phyloP scores from a whole-genome alignment of 2,797 vertebrate species.

The Poeciliopsis turneri region DNA sequence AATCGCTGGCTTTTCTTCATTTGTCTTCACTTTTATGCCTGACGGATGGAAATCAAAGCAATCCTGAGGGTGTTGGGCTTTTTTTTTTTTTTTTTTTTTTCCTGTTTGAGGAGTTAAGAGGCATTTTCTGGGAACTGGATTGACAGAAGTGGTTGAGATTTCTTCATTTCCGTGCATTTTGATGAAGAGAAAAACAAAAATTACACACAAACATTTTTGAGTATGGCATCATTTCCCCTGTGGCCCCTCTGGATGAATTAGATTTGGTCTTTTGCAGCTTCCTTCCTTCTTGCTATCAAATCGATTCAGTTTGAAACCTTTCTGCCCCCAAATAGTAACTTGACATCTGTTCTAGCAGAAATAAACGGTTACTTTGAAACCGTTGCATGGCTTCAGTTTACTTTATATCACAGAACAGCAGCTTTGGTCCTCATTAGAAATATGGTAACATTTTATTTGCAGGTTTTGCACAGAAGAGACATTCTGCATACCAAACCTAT shows the following conservation, averaged over 20 bases:
- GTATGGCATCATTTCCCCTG: slow-evolving; percentile 10
- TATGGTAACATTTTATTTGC: background rate
- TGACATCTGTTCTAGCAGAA: background rate
- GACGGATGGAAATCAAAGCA: slow-evolving; percentile 42
- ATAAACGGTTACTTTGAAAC: background rate
- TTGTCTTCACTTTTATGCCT: slow-evolving; percentile 29
- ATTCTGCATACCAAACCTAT: background rate
- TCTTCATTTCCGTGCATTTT: slow-evolving; percentile 3
- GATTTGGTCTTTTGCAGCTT: slow-evolving; percentile 11
- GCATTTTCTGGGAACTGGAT: background rate
- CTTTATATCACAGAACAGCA: background rate
- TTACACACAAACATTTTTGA: background rate
- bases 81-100: background rate
- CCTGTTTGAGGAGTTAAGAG: slow-evolving; percentile 24
- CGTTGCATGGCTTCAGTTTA: background rate
- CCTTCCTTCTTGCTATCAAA: slow-evolving; percentile 16
- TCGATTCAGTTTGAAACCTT: slow-evolving; percentile 24
- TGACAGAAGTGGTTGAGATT: slow-evolving; percentile 7
- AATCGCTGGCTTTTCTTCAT: slow-evolving; percentile 18
- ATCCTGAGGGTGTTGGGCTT: slow-evolving; percentile 9
- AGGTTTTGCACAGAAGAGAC: background rate
- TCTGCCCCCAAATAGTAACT: background rate
- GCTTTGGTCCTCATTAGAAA: background rate
- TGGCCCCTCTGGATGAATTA: background rate
- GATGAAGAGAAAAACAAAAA: background rate